Conservation (phyloP, 1,140 invertebrate genomes). For the Spodoptera litura region DNA sequence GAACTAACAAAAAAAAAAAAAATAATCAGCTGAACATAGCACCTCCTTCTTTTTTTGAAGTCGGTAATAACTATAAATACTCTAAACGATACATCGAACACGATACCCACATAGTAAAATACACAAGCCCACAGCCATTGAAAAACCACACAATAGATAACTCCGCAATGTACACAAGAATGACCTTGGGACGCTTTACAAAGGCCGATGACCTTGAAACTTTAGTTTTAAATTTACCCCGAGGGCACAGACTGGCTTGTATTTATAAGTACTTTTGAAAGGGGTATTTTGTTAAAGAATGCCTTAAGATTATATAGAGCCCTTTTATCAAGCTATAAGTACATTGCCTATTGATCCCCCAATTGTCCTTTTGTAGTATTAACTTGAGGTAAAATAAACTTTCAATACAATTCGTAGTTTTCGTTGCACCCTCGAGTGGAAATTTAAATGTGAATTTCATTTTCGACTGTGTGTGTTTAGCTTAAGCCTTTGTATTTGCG, state of each 20-base stretch:
- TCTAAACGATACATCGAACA: not conserved
- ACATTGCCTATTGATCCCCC: not conserved
- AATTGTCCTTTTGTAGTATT: conserved; percentile 8
- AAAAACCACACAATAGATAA: conserved; percentile 2
- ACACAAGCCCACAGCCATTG: not conserved
- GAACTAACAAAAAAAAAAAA: no score
- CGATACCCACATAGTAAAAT: not conserved
- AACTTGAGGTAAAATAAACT: not conserved
- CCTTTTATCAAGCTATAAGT: not conserved
- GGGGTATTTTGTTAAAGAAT: not conserved
- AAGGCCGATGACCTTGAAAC: conserved; percentile 20
- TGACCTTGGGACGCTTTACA: not conserved
- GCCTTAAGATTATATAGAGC: conserved; percentile 18
- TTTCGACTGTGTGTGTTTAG: no score
- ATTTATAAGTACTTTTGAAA: conserved; percentile 8
- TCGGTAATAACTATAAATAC: not conserved
- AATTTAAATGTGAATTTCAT: not conserved
- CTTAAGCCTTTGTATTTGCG: no score
- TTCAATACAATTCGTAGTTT: not conserved
- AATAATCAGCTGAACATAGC: no score
- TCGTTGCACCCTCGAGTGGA: not conserved
- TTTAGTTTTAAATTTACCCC: conserved; percentile 25
- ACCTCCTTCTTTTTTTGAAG: no score
- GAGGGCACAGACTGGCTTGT: not conserved
- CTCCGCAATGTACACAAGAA: conserved; percentile 10